phyloP scores from a whole-genome alignment of 2,113 vertebrate genomes.

The Lampris incognitus region DNA sequence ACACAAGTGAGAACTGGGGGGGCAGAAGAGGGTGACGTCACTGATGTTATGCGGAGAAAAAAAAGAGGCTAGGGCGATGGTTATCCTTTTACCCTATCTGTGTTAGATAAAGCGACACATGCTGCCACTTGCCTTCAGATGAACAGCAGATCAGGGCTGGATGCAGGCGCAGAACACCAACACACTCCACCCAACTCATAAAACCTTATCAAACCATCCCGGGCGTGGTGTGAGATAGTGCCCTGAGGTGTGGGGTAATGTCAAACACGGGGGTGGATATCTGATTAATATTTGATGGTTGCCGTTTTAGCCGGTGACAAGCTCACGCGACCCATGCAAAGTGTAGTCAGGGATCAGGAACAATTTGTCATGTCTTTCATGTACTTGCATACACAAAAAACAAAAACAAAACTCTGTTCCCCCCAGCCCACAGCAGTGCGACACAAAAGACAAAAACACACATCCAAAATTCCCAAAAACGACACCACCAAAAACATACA shows the following conservation, averaged over 20 bases:
- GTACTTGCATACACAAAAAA: no score
- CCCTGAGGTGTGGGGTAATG: constrained; percentile 1
- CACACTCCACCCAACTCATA: neutral
- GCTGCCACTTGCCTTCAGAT: neutral
- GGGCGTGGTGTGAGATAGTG: neutral
- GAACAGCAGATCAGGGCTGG: constrained; percentile 5
- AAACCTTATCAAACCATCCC: neutral
- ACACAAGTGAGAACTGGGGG: no score
- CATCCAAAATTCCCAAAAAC: no score
- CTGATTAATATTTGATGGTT: constrained; percentile 43
- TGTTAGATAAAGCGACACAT: constrained; percentile 5
- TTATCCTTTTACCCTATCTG: constrained; percentile 31
- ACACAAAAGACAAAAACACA: no score
- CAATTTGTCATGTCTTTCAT: no score
- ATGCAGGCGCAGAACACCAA: constrained; percentile 8
- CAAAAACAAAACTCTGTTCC: no score
- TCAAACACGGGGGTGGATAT: constrained; percentile 9
- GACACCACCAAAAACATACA: no score
- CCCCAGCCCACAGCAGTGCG: no score
- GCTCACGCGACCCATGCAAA: constrained; percentile 7
- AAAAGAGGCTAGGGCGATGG: constrained; percentile 20
- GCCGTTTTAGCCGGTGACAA: constrained; percentile 2
- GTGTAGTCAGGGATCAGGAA: no score
- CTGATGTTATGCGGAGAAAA: neutral
- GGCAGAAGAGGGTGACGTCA: neutral